Evolutionary conservation across 2,797 vertebrate genomes (phyloP).

Genomic region (Lacerta bilineata): DNA sequence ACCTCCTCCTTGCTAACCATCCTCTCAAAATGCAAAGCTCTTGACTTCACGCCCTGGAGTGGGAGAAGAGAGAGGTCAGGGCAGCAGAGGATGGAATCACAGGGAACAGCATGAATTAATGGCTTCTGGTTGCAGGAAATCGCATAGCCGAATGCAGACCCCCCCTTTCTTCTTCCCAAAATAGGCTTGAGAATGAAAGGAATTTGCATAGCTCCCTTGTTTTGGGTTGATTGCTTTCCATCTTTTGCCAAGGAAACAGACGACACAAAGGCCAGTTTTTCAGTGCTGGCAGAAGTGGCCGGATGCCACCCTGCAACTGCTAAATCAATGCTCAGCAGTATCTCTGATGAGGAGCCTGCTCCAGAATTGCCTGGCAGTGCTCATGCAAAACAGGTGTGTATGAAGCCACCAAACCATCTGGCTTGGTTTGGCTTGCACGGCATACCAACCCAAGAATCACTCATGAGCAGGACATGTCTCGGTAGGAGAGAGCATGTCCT

Average conservation of each 20-base stretch:
- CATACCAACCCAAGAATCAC: neutral
- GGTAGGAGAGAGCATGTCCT: neutral
- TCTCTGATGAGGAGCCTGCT: neutral
- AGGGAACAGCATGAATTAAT: neutral
- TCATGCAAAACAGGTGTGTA: too few species aligned
- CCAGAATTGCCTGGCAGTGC: neutral
- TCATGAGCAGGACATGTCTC: neutral
- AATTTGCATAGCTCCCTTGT: neutral
- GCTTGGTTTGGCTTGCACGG: neutral
- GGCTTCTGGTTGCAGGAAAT: neutral
- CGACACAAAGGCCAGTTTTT: neutral
- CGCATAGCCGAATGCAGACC: neutral
- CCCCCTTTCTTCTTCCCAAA: too few species aligned
- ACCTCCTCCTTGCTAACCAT: neutral
- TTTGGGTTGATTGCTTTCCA: neutral
- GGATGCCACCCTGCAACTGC: accelerated
- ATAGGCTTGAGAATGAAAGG: neutral
- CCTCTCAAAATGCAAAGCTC: neutral
- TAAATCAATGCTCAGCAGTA: neutral
- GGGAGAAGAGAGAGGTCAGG: neutral
- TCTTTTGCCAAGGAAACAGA: neutral
- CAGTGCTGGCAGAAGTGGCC: too few species aligned
- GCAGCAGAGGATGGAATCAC: neutral
- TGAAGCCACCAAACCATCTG: neutral
- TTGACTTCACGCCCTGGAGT: neutral